Conservation (phyloP, 2,888 invertebrate species). For the Cantharis nigra region DNA sequence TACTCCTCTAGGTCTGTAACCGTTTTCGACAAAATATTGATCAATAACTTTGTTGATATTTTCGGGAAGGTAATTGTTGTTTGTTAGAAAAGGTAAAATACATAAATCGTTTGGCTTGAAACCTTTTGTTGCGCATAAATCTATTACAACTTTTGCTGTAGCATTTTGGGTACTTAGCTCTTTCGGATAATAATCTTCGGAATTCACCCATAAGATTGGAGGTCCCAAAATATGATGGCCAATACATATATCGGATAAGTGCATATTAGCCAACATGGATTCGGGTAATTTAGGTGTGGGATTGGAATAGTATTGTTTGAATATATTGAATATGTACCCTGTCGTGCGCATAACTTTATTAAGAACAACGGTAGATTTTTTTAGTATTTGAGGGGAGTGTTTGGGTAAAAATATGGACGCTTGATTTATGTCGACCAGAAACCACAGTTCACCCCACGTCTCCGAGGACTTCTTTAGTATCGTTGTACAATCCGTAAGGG, state of each 20-base stretch:
- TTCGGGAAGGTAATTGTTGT: constrained; percentile 40
- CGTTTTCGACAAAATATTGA: constrained; percentile 47
- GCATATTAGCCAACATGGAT: constrained; percentile 35
- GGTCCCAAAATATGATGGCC: constrained; percentile 48
- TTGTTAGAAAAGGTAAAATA: constrained; percentile 49
- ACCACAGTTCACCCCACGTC: constrained; percentile 51
- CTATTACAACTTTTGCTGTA: constrained; percentile 46
- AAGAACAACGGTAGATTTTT: constrained; percentile 44
- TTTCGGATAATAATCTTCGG: constrained; percentile 19
- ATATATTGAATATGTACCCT: constrained; percentile 46
- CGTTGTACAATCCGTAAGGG: constrained; percentile 16
- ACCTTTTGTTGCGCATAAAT: constrained; percentile 50
- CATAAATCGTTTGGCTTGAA: constrained; percentile 50
- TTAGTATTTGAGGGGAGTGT: constrained; percentile 46
- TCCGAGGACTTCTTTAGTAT: constrained; percentile 32
- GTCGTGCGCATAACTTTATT: constrained; percentile 51
- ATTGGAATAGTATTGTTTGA: constrained; percentile 48
- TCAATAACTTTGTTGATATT: constrained; percentile 47
- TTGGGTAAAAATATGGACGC: constrained; percentile 50
- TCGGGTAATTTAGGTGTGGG: constrained; percentile 42
- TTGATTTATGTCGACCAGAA: constrained; percentile 52
- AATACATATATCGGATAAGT: constrained; percentile 40
- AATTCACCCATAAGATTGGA: constrained; percentile 48
- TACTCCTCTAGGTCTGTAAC: constrained; percentile 46
- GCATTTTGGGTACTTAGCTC: constrained; percentile 32